These are phyloP conservation scores for Miniopterus natalensis DNA, from an alignment of 2,113 vertebrate species.

Conservation along the genomic window DNA sequence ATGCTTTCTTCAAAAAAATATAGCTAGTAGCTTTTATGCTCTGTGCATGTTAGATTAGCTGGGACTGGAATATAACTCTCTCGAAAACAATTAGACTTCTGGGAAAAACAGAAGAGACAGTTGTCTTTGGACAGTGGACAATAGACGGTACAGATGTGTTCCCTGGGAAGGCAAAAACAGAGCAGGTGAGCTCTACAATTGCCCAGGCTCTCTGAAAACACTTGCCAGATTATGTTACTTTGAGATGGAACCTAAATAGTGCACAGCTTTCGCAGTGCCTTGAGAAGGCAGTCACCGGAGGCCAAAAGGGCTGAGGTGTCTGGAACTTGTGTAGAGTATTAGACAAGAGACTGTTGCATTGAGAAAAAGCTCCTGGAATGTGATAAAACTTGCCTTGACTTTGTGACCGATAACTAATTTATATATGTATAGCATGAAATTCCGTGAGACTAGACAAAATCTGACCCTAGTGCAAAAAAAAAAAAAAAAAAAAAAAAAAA, in stretches of 20 bases:
- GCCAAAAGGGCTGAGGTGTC: not conserved
- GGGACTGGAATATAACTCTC: not conserved
- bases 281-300: not conserved
- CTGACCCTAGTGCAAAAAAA: not conserved
- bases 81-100: not conserved
- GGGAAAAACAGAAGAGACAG: not conserved
- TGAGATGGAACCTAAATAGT: not conserved
- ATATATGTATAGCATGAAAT: not conserved
- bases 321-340: not conserved
- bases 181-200: not conserved
- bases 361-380: not conserved
- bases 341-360: not conserved
- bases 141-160: not conserved
- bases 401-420: not conserved
- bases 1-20: not conserved
- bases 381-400: not conserved
- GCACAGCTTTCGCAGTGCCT: not conserved
- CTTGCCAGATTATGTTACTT: not conserved
- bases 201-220: not conserved
- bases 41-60: not conserved
- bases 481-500: rapidly evolving
- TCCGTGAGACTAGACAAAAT: not conserved
- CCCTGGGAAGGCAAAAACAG: not conserved
- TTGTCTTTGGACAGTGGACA: not conserved
- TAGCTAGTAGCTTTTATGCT: not conserved